These are phyloP conservation scores for Drosophila athabasca DNA, from an alignment of 1,140 invertebrate species.

Conservation along the genomic window DNA sequence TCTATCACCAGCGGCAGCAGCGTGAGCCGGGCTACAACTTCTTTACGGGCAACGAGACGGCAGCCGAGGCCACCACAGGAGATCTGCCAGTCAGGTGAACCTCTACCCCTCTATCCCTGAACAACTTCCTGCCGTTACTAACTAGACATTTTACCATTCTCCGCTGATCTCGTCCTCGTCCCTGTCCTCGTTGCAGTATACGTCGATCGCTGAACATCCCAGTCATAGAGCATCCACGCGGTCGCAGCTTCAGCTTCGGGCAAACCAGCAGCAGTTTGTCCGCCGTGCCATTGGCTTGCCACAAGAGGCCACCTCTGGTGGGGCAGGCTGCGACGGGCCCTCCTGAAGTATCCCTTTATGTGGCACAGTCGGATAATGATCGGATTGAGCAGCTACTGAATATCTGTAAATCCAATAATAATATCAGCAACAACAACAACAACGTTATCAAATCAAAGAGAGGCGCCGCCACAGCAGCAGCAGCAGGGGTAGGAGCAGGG, in stretches of 20 bases:
- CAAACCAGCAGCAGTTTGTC: constrained; percentile 16
- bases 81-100: constrained; percentile 65
- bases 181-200: constrained; percentile 37
- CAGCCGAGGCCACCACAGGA: constrained; percentile 64
- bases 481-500: constrained; percentile 2
- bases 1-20: constrained; percentile 48
- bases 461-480: constrained; percentile 6
- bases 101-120: neutral
- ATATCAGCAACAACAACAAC: constrained; percentile 47
- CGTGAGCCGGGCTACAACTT: constrained; percentile 73
- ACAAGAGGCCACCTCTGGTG: constrained; percentile 49
- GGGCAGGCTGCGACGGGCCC: neutral
- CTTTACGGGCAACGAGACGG: constrained; percentile 40
- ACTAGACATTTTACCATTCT: neutral
- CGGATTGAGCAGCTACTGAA: constrained; percentile 13
- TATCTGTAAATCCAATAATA: constrained; percentile 34
- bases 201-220: constrained; percentile 69
- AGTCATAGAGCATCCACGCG: neutral
- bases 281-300: constrained; percentile 22
- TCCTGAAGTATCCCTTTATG: no score
- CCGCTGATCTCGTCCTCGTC: neutral
- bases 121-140: neutral
- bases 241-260: neutral
- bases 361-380: neutral
- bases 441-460: constrained; percentile 34